Evolutionary conservation across 2,797 vertebrate species (phyloP), one percentile per base, ranked within the genome.

Genomic region (Fistularia commersonii): DNA sequence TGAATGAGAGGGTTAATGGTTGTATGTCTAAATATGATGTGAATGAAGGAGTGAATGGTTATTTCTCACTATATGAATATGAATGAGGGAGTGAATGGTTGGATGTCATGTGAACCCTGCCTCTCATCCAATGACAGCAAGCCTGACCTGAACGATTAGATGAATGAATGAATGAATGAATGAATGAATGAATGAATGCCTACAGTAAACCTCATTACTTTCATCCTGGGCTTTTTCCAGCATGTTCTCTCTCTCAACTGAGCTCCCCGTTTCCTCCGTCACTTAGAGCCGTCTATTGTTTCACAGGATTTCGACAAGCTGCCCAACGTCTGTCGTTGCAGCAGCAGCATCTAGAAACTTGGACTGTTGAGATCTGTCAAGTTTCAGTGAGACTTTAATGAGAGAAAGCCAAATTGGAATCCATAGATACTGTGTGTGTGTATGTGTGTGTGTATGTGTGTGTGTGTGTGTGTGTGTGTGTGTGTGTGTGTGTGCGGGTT

Each of bases 401-500:
- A 88, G 84, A 82, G 80, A 85, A 82, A 77, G 84, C 58, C 77
- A 79, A 85, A 75, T 83, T 69, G 79, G 83, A 84, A 80, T n/a
- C 69, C 77, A 74, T 75, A 74, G 65, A 59, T 77, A 23, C 44
- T 49, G 31, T 46, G 52, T 43, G 23, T 42, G 51, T 45, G 53
- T 41, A 49, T 41, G 56, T 48, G 54, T 41, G 45, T 35, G 51
- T 14, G 60, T 10, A 45, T 6, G 60, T 33, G 56, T 36, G 57
- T n/a, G 63, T 13, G 54, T 7, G 32, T 13, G 57, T 13, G 48
- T 8, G 15, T 11, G 33, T 8, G 44, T 8, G 9, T 10, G 66
- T 31, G 66, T 7, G 63, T 46, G 68, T 64, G 50, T 32, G 41
- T 15, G 59, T 63, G 80, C 48, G 67, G 71, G 57, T 51, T 61